A percentile compares a stretch with the other conserved stretches of the same genome.
phyloP scores from a whole-genome alignment of 2,113 vertebrate species.

The Rhineura floridana region DNA sequence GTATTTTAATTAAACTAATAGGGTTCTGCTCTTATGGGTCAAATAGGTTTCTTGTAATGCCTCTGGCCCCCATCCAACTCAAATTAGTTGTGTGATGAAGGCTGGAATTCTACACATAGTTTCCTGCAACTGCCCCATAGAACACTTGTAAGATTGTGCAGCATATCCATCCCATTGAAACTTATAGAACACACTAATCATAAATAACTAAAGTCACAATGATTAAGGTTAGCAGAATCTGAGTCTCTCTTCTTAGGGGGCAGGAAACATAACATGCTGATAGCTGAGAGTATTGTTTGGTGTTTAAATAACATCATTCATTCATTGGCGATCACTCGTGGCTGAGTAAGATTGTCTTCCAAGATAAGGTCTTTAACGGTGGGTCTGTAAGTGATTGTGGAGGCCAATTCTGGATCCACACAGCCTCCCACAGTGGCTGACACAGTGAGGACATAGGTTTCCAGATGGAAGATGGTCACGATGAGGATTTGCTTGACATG shows the following conservation, averaged over 20 bases:
- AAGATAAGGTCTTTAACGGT: too few relatives aligned
- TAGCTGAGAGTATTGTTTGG: conserved; percentile 28
- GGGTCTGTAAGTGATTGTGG: too few relatives aligned
- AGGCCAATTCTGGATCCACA: too few relatives aligned
- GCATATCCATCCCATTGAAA: neutral
- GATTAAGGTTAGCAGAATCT: neutral
- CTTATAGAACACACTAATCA: neutral
- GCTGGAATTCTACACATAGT: neutral
- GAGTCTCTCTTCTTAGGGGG: neutral
- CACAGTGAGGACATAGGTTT: too few relatives aligned
- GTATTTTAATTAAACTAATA: conserved; percentile 28
- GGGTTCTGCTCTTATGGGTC: conserved; percentile 10
- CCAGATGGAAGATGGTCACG: too few relatives aligned
- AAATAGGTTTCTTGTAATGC: conserved; percentile 20
- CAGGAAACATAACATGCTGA: conserved; percentile 7
- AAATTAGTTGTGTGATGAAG: neutral
- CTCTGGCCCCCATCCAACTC: neutral
- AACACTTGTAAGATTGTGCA: neutral
- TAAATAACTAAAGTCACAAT: neutral
- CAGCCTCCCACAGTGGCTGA: too few relatives aligned
- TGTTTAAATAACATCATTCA: conserved; percentile 18
- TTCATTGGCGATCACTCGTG: too few relatives aligned
- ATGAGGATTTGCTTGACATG: too few relatives aligned
- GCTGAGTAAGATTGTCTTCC: too few relatives aligned
- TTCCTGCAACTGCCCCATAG: neutral